These are phyloP conservation scores for Psettodes erumei DNA, from an alignment of 2,113 vertebrate genomes.

Conservation along the genomic window DNA sequence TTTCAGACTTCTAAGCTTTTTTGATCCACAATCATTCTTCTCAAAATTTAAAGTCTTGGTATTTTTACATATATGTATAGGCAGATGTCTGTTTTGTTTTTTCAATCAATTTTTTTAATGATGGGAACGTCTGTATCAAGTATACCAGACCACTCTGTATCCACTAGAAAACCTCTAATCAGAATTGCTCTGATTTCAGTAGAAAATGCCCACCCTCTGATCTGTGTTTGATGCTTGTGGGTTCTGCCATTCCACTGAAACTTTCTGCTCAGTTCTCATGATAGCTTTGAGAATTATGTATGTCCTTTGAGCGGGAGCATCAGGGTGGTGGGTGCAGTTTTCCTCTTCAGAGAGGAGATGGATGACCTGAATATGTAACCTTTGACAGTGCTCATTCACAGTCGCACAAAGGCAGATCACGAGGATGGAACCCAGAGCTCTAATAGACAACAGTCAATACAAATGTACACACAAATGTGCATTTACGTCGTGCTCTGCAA, in stretches of 20 bases:
- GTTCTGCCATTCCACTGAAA: slow-evolving; percentile 19
- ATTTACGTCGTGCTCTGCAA: slow-evolving; percentile 13
- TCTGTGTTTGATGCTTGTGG: slow-evolving; percentile 1
- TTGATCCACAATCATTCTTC: background rate
- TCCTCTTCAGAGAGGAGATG: slow-evolving; percentile 28
- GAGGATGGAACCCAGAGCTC: slow-evolving; percentile 15
- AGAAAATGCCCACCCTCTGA: background rate
- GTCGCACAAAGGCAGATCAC: slow-evolving; percentile 26
- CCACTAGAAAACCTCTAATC: slow-evolving; percentile 15
- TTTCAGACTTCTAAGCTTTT: slow-evolving; percentile 24
- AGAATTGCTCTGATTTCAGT: background rate
- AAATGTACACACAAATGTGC: background rate
- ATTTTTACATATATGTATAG: background rate
- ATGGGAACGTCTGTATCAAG: background rate
- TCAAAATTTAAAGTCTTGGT: background rate
- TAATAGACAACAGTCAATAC: slow-evolving; percentile 4
- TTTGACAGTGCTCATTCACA: slow-evolving; percentile 52
- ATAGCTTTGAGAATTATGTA: slow-evolving; percentile 42
- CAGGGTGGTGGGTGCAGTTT: background rate
- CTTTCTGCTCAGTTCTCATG: slow-evolving; percentile 27
- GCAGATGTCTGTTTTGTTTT: background rate
- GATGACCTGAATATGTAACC: slow-evolving; percentile 66
- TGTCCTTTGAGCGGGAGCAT: slow-evolving; percentile 34
- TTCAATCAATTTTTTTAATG: slow-evolving; percentile 24
- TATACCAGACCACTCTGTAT: slow-evolving; percentile 6